Base-by-base conservation (phyloP, 2,888 invertebrate genomes). In the Hyppa rectilinea region DNA sequence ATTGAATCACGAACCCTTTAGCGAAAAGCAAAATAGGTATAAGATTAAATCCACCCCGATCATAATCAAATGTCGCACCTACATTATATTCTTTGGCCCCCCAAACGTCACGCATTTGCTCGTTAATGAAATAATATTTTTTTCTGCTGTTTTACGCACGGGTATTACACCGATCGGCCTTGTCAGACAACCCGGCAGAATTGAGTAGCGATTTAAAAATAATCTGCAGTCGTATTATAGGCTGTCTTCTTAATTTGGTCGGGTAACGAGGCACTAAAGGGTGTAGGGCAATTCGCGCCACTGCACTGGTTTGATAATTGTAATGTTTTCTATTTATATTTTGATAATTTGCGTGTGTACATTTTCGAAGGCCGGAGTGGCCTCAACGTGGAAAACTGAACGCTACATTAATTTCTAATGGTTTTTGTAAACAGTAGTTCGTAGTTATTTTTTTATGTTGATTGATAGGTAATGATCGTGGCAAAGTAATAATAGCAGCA, bases 101-200 rank as follows among this genome's bases (percentile, higher is more conserved):
- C 72, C 52, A 71, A 83, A 88, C 92, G 93, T 93, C 92, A 93
- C 90, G 80, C 75, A 83, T 85, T 80, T 74, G 75, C 81, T 91
- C 89, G 90, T 91, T 94, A 93, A 94, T 93, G 92, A 93, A 92
- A 91, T 90, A 82, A 85, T 89, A 56, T 92, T 91, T 90, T 90
- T 93, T 92, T 91, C 88, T 88, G 87, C 87, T 88, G 88, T 91
- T 89, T 91, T 92, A 92, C 92, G 93, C 92, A 92, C 88, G 85
- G 86, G 85, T 90, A 87, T 87, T 90, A 87, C 90, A 87, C 88
- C 83, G 85, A 85, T 80, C 88, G 92, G 87, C 93, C 94, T 93
- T 92, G 92, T 83, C 73, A 76, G 81, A 78, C 82, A 82, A 86
- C 84, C 86, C 88, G 88, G 85, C 88, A 87, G 83, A 91, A 91